Evolutionary conservation across 2,888 invertebrate genomes (phyloP), one percentile per base, ranked within the genome.

Genomic region (Exephanes ischioxanthus): DNA sequence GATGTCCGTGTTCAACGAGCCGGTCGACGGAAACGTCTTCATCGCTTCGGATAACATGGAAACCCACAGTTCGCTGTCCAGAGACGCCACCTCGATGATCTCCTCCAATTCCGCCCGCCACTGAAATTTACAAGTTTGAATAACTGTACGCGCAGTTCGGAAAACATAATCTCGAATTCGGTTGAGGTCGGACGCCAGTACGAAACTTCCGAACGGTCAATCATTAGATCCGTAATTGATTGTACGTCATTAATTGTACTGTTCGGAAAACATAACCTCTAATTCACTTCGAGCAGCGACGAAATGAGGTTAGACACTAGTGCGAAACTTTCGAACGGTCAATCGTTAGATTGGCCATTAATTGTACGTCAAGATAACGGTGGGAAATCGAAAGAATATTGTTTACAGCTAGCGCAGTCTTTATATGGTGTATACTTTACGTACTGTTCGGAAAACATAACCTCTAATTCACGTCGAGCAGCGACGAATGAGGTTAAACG

Each of bases 61-160:
- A 51, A 99, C 99, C 99, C 99, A 99, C 90, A 99, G 96, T 94
- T 99, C 99, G 11, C 98, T 97, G 95, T 99, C 99, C 90, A 97
- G 95, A 3, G 97, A 97, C 7, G 99, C 99, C 88, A 99, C 97
- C 94, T 98, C 98, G 89, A 99, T 96, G 88, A 99, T 99, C 93
- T 99, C 98, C 93, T 99, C 98, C 91, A 99, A 94, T 94, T 99
- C 99, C 88, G 96, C 95, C 94, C 97, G 96, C 99, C 99, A 99
- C 99, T 99, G 94, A 95, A 96, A 84, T 37, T 78, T 70, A 66
- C 53, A 55, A 72, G 48, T 58, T 45, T 61, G 14, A 22, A 26
- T 48, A 16, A 37, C 11, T 30, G n/a, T 11, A 37, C 9, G 26
- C 37, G 16, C 7, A 88, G 22, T 88, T 82, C 85, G 66, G 86